Evolutionary conservation across 1,140 invertebrate species (phyloP).

Genomic region (Episyrphus balteatus): DNA sequence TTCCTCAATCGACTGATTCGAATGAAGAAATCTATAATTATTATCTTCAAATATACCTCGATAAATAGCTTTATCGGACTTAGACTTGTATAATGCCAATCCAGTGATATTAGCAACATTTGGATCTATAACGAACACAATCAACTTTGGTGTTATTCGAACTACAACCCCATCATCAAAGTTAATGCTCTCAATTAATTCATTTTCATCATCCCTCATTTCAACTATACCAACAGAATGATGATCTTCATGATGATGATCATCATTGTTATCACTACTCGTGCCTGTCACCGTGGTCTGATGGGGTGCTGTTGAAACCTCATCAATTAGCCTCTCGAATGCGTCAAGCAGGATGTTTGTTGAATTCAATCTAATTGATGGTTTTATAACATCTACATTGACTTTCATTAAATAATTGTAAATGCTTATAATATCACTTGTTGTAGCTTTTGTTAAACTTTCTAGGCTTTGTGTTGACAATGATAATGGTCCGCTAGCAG

Average conservation of each 20-base stretch:
- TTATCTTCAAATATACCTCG: conserved; percentile 36
- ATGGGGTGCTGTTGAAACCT: conserved; percentile 7
- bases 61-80: not conserved
- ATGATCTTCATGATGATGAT: not conserved
- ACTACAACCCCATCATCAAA: conserved; percentile 17
- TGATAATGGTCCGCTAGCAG: too few relatives aligned
- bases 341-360: conserved; percentile 43
- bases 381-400: conserved; percentile 34
- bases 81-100: conserved; percentile 37
- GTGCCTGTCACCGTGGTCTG: not conserved
- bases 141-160: conserved; percentile 35
- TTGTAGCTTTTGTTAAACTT: conserved; percentile 11
- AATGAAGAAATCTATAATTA: conserved; percentile 36
- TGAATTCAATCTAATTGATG: conserved; percentile 41
- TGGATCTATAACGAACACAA: conserved; percentile 44
- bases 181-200: conserved; percentile 4
- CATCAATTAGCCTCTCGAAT: conserved; percentile 34
- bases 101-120: conserved; percentile 42
- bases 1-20: conserved; percentile 37
- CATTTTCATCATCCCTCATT: not conserved
- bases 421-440: conserved; percentile 37
- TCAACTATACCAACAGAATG: not conserved
- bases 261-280: not conserved
- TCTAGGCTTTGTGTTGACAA: not conserved
- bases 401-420: conserved; percentile 40